phyloP scores from a whole-genome alignment of 2,113 vertebrate species.

The Sciurus niger region DNA sequence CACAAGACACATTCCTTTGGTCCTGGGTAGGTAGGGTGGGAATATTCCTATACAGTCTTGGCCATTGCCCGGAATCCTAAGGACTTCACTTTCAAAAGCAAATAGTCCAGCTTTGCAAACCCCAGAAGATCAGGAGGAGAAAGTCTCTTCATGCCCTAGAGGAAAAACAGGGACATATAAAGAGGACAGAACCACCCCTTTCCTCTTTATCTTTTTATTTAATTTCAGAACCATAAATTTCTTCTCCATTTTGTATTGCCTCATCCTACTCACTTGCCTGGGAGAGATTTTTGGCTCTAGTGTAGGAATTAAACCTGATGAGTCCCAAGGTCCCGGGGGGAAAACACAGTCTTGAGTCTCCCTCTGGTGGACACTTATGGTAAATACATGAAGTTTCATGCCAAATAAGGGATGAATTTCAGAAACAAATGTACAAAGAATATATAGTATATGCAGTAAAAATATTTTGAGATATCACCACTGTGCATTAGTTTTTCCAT shows the following conservation, averaged over 20 bases:
- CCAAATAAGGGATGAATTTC: not conserved
- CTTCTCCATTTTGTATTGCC: slow-evolving; percentile 50
- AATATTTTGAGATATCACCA: not conserved
- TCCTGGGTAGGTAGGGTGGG: not conserved
- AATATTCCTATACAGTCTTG: not conserved
- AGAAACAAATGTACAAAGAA: slow-evolving; percentile 37
- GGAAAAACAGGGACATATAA: slow-evolving; percentile 40
- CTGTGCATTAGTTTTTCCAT: not conserved
- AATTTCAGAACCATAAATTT: slow-evolving; percentile 41
- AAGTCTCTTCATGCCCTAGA: slow-evolving; percentile 42
- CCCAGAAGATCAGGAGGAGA: slow-evolving; percentile 28
- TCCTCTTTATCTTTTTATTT: slow-evolving; percentile 26
- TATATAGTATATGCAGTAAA: not conserved
- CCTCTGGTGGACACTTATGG: slow-evolving; percentile 76
- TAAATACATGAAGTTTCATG: not conserved
- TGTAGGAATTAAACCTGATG: not conserved
- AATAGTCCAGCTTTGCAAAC: slow-evolving; percentile 56
- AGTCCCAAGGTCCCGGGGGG: not conserved
- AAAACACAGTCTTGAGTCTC: slow-evolving; percentile 71
- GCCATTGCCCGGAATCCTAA: slow-evolving; percentile 50
- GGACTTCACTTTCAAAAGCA: slow-evolving; percentile 47
- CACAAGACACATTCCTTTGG: slow-evolving; percentile 45
- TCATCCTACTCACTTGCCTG: not conserved
- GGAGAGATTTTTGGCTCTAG: slow-evolving; percentile 29
- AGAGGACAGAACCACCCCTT: not conserved